A percentile compares a stretch with the other conserved stretches of the same genome.
These are phyloP conservation scores for Anhinga anhinga DNA, from an alignment of 2,113 vertebrate genomes.

Conservation along the genomic window DNA sequence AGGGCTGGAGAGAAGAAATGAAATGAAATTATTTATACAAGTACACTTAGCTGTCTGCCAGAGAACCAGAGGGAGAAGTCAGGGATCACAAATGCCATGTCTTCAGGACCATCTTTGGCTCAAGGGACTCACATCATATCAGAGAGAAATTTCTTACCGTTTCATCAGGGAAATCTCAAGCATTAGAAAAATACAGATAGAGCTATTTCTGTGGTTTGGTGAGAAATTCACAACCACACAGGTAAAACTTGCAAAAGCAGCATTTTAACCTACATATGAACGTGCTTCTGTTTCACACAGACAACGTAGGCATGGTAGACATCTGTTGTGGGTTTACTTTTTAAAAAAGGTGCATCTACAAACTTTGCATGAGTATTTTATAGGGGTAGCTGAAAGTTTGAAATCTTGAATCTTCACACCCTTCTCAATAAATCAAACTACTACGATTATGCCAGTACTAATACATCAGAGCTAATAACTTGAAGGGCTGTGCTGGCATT, in stretches of 20 bases:
- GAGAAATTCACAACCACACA: neutral
- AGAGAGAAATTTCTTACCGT: neutral
- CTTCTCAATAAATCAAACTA: neutral
- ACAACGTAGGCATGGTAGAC: rapidly evolving
- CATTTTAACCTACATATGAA: neutral
- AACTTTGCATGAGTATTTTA: neutral
- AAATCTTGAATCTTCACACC: neutral
- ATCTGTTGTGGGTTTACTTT: neutral
- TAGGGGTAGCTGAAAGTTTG: neutral
- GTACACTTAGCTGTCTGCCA: neutral
- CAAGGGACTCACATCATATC: neutral
- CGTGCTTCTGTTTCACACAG: neutral
- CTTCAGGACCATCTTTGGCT: neutral
- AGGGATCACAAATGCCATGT: neutral
- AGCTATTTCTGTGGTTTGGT: neutral
- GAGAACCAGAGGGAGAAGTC: neutral
- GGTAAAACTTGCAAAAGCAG: neutral
- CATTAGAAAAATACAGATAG: neutral
- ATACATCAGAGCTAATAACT: neutral
- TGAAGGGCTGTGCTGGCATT: neutral
- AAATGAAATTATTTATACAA: neutral
- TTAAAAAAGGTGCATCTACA: neutral
- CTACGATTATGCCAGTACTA: neutral
- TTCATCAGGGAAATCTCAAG: neutral
- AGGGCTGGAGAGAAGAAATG: neutral